Conservation (phyloP, 2,113 vertebrate genomes). For the Reinhardtius hippoglossoides region DNA sequence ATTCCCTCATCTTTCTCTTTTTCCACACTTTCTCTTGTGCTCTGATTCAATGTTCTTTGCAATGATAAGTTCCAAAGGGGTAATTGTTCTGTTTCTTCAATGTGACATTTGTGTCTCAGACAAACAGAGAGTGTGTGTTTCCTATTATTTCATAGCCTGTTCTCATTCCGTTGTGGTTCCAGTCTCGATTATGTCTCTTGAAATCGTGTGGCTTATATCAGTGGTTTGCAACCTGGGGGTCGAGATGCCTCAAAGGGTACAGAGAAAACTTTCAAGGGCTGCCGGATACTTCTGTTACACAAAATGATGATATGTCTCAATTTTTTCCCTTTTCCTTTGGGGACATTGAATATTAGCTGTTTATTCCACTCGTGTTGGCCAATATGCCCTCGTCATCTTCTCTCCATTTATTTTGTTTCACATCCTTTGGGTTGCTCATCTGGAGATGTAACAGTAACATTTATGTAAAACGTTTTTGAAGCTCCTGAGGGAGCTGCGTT, state of each 20-base stretch:
- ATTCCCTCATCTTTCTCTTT: neutral
- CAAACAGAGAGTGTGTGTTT: conserved; percentile 2
- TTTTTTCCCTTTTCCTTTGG: neutral
- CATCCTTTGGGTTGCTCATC: neutral
- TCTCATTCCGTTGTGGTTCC: neutral
- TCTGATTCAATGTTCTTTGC: neutral
- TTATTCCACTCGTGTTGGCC: neutral
- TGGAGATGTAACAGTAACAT: conserved; percentile 26
- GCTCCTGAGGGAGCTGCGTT: neutral
- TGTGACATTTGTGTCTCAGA: conserved; percentile 3
- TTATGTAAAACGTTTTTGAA: neutral
- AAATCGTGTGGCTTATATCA: neutral
- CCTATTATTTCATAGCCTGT: neutral
- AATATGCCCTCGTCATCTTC: conserved; percentile 14
- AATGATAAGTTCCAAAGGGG: neutral
- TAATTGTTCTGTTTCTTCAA: neutral
- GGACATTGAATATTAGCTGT: too few species aligned
- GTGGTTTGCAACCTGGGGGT: neutral
- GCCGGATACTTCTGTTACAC: neutral
- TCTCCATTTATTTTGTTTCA: conserved; percentile 10
- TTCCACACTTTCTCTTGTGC: neutral
- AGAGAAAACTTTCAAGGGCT: neutral
- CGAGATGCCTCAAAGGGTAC: neutral
- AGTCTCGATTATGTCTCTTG: neutral
- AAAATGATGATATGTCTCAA: neutral